A percentile compares a stretch with the other conserved stretches of the same genome.
Conservation (phyloP, 2,888 invertebrate genomes). For the Calliopum simillimum region DNA sequence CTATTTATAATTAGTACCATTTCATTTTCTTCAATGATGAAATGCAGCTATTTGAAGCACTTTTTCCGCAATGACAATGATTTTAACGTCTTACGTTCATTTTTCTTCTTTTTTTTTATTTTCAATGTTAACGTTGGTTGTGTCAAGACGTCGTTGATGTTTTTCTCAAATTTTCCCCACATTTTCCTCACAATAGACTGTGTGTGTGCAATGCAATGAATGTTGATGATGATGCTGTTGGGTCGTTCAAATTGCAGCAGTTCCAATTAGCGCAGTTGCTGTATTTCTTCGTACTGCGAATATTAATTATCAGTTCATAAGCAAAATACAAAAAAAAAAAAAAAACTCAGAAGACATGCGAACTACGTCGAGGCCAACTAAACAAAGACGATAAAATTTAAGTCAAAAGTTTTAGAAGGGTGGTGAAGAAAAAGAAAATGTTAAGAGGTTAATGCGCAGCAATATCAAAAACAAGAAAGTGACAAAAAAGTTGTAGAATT, state of each 20-base stretch:
- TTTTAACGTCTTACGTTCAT: slow-evolving; percentile 11
- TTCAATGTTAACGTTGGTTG: neutral
- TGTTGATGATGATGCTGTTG: neutral
- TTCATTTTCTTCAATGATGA: too few species aligned
- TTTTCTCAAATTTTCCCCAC: neutral
- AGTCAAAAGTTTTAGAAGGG: too few species aligned
- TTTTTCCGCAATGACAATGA: slow-evolving; percentile 14
- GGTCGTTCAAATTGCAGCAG: slow-evolving; percentile 13
- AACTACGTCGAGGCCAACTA: too few species aligned
- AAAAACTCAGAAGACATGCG: too few species aligned
- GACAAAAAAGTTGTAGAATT: too few species aligned
- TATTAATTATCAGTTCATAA: slow-evolving; percentile 37
- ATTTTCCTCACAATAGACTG: neutral
- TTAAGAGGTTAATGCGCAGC: too few species aligned
- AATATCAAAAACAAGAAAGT: too few species aligned
- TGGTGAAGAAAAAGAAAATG: too few species aligned
- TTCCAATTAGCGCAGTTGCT: slow-evolving; percentile 36
- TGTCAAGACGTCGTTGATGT: neutral
- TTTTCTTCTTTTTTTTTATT: neutral
- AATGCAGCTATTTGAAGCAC: slow-evolving; percentile 17
- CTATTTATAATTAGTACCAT: too few species aligned
- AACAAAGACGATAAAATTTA: too few species aligned
- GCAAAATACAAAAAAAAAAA: too few species aligned
- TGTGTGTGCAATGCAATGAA: neutral
- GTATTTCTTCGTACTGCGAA: too few species aligned